These are phyloP conservation scores for Pterostichus madidus DNA, from an alignment of 2,888 invertebrate genomes.

Conservation along the genomic window DNA sequence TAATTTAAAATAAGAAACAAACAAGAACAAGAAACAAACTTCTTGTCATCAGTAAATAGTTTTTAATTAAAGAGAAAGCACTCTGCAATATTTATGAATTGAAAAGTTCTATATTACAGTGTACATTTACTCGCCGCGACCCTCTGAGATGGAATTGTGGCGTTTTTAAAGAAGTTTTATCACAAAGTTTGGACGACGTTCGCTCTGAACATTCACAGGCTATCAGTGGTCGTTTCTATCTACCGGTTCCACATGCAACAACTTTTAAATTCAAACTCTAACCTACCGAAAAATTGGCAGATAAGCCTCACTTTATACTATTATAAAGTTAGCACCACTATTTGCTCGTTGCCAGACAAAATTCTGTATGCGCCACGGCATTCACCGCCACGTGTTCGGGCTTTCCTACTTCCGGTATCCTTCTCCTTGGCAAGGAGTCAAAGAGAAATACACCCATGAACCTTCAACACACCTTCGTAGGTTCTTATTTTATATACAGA, in stretches of 20 bases:
- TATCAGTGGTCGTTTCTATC: slow-evolving; percentile 54
- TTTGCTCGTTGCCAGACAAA: slow-evolving; percentile 11
- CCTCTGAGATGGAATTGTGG: slow-evolving; percentile 61
- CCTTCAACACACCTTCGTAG: too few species aligned
- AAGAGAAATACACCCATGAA: too few species aligned
- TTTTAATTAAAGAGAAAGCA: slow-evolving; percentile 63
- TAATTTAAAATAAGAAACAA: slow-evolving; percentile 56
- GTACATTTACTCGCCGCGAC: slow-evolving; percentile 39
- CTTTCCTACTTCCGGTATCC: not conserved
- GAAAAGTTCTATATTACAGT: slow-evolving; percentile 58
- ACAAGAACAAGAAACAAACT: slow-evolving; percentile 54
- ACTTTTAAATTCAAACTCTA: slow-evolving; percentile 66
- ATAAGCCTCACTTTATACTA: slow-evolving; percentile 62
- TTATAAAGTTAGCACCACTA: slow-evolving; percentile 59
- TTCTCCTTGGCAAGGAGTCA: not conserved
- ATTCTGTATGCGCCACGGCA: not conserved
- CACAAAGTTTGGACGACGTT: slow-evolving; percentile 59
- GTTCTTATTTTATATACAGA: too few species aligned
- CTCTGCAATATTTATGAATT: slow-evolving; percentile 60
- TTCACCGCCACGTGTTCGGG: not conserved
- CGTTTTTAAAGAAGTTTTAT: slow-evolving; percentile 63
- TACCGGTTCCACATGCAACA: slow-evolving; percentile 40
- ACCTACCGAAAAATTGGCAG: slow-evolving; percentile 66
- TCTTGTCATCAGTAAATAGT: slow-evolving; percentile 63
- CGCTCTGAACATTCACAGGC: slow-evolving; percentile 51